Conservation (phyloP, 37 sponge, comb jelly and placozoan species). For the Hormiphora californensis region DNA sequence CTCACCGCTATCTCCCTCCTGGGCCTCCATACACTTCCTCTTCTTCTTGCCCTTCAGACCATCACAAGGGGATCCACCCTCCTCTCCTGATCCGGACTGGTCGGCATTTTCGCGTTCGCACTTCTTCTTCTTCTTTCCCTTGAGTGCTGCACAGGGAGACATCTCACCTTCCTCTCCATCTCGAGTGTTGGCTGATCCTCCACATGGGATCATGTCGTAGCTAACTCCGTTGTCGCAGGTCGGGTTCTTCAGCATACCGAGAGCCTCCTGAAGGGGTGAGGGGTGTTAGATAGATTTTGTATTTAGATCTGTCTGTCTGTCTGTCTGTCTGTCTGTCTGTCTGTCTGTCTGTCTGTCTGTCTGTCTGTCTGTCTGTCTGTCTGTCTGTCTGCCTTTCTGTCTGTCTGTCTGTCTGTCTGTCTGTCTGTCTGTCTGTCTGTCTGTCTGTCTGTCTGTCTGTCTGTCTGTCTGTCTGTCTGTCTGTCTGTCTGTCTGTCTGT, state of each 20-base stretch:
- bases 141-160: not conserved
- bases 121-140: not conserved
- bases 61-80: not conserved
- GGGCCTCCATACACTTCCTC: not conserved
- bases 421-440: no score
- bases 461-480: no score
- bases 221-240: not conserved
- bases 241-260: not conserved
- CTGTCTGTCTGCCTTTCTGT: no score
- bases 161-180: not conserved
- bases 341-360: no score
- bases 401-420: no score
- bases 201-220: not conserved
- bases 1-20: not conserved
- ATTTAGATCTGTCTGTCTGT: no score
- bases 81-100: not conserved
- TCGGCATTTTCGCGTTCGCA: not conserved
- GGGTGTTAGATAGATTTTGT: no score
- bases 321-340: no score
- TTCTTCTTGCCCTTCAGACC: not conserved
- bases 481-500: no score
- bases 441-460: no score
- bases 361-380: no score
- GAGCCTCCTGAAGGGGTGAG: not conserved
- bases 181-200: no score